Evolutionary conservation across 2,113 vertebrate species (phyloP).

Genomic region (Xenopus borealis): DNA sequence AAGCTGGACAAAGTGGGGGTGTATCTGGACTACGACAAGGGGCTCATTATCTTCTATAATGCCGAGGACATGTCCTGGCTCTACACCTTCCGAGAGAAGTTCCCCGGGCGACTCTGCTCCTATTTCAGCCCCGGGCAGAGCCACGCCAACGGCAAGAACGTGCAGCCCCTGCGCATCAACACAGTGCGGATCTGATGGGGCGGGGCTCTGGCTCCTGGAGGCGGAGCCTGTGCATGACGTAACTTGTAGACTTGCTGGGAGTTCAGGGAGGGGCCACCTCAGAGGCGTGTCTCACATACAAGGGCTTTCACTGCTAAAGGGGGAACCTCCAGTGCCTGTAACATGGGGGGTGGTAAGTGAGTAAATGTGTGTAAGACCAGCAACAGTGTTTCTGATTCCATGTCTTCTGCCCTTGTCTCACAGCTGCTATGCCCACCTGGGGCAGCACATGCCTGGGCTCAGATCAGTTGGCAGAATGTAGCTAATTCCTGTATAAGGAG

Average conservation of each 20-base stretch:
- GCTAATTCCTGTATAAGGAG: too few species aligned
- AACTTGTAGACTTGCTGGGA: too few species aligned
- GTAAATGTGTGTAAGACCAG: too few species aligned
- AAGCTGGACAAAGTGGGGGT: constrained; percentile 97
- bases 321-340: not conserved
- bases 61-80: constrained; percentile 98
- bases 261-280: too few species aligned
- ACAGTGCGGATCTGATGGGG: constrained; percentile 81
- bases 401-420: too few species aligned
- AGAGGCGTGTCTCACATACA: not conserved
- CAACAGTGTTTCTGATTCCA: too few species aligned
- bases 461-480: too few species aligned
- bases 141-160: constrained; percentile 95
- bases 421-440: too few species aligned
- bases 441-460: too few species aligned
- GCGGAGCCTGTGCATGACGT: not conserved
- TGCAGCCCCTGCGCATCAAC: constrained; percentile 93
- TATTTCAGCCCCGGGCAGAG: constrained; percentile 97
- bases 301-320: not conserved
- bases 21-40: constrained; percentile 92
- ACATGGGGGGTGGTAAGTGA: too few species aligned
- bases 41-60: constrained; percentile 96
- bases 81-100: constrained; percentile 92
- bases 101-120: constrained; percentile 85
- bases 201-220: not conserved